A percentile compares a stretch with the other conserved stretches of the same genome.
These are phyloP conservation scores for Chromobotia macracanthus DNA, from an alignment of 2,797 vertebrate genomes.

Conservation along the genomic window DNA sequence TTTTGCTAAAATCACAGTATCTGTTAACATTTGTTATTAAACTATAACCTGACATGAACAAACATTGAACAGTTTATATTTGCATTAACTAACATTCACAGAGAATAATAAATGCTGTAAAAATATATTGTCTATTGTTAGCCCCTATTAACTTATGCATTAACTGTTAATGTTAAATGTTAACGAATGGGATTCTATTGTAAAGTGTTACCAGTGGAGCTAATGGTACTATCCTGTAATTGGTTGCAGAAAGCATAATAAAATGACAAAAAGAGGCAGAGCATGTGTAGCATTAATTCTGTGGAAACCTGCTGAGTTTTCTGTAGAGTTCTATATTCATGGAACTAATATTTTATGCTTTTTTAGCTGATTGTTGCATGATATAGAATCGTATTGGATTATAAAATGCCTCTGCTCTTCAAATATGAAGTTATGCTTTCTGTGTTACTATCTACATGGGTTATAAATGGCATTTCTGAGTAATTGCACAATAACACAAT, in stretches of 20 bases:
- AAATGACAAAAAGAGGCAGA: background rate
- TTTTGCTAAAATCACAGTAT: too few species aligned
- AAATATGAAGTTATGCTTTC: background rate
- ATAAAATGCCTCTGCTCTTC: background rate
- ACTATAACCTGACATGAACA: too few species aligned
- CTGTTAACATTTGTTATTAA: too few species aligned
- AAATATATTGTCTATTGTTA: too few species aligned
- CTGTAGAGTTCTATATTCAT: background rate
- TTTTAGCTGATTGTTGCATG: too few species aligned
- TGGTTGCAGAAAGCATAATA: background rate
- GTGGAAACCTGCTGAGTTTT: background rate
- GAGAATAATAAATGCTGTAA: too few species aligned
- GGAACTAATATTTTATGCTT: background rate
- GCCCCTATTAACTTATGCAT: too few species aligned
- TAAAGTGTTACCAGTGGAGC: too few species aligned
- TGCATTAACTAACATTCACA: too few species aligned
- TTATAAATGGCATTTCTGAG: background rate
- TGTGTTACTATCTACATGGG: background rate
- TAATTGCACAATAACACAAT: background rate
- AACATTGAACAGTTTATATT: too few species aligned
- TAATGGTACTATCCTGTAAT: background rate
- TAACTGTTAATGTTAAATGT: too few species aligned
- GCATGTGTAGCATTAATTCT: background rate
- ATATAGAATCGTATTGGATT: background rate
- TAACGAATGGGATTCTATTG: too few species aligned